These are phyloP conservation scores for Myripristis murdjan DNA, from an alignment of 2,797 vertebrate genomes.

Conservation along the genomic window DNA sequence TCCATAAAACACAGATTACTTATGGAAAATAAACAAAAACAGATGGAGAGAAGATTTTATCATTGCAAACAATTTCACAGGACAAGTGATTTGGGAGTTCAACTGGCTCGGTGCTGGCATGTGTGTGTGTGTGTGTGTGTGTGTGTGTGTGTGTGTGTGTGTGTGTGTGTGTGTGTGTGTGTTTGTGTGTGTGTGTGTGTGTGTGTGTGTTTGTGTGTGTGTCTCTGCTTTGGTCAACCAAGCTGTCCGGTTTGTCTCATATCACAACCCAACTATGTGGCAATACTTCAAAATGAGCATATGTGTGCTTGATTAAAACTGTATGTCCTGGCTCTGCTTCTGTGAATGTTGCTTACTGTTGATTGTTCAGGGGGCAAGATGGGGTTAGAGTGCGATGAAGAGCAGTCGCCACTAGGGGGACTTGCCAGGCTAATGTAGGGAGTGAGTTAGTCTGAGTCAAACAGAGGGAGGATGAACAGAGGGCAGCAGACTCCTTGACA, in stretches of 20 bases:
- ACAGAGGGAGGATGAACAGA: no score
- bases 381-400: conserved; percentile 29
- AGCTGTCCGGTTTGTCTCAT: conserved; percentile 21
- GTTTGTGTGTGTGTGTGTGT: conserved; percentile 1
- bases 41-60: conserved; percentile 33
- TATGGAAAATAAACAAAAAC: conserved; percentile 20
- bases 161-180: conserved; percentile 3
- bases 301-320: conserved; percentile 43
- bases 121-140: not conserved
- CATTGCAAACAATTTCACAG: conserved; percentile 10
- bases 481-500: no score
- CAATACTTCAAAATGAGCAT: conserved; percentile 37
- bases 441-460: not conserved
- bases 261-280: conserved; percentile 44
- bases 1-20: conserved; percentile 8
- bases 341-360: conserved; percentile 2
- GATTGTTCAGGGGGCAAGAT: not conserved
- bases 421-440: conserved; percentile 11
- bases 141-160: not conserved
- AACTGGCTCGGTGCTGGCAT: not conserved
- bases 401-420: conserved; percentile 44
- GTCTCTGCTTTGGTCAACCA: not conserved
- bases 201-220: no score
- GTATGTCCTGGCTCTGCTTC: not conserved
- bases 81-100: conserved; percentile 5